phyloP scores from a whole-genome alignment of 2,888 invertebrate genomes.

The Dynastes maya region DNA sequence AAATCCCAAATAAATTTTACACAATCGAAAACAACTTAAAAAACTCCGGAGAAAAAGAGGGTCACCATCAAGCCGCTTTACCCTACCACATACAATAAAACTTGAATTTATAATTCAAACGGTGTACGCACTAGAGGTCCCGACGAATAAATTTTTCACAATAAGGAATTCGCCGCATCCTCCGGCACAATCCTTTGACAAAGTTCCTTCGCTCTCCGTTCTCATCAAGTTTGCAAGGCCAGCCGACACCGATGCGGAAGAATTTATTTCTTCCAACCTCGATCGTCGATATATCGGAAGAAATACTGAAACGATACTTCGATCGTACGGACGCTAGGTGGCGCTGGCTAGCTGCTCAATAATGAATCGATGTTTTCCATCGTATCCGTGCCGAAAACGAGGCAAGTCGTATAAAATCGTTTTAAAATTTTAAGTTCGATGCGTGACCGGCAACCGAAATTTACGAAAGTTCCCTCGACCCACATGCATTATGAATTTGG shows the following conservation, averaged over 20 bases:
- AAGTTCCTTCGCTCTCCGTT: background rate
- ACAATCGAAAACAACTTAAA: too few relatives aligned
- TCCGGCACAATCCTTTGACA: background rate
- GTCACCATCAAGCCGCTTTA: too few relatives aligned
- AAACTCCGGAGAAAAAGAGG: too few relatives aligned
- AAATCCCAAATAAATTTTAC: too few relatives aligned
- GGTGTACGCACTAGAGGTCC: background rate
- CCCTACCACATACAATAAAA: background rate
- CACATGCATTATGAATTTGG: constrained; percentile 12
- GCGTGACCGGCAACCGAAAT: constrained; percentile 29
- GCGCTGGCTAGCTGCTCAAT: background rate
- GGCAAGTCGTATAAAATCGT: background rate
- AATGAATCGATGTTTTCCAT: constrained; percentile 11
- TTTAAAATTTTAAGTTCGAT: constrained; percentile 34
- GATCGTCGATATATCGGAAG: background rate
- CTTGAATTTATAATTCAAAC: constrained; percentile 12
- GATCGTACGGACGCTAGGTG: background rate
- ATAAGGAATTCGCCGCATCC: background rate
- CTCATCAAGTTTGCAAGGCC: background rate
- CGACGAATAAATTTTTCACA: background rate
- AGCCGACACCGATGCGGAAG: background rate
- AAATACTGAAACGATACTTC: too few relatives aligned
- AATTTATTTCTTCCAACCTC: background rate
- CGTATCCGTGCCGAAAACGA: background rate
- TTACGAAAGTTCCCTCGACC: background rate